Percentiles rank a stretch among this genome's conserved stretches.
Evolutionary conservation across 2,797 vertebrate genomes (phyloP).

Genomic region (Danio choprae): DNA sequence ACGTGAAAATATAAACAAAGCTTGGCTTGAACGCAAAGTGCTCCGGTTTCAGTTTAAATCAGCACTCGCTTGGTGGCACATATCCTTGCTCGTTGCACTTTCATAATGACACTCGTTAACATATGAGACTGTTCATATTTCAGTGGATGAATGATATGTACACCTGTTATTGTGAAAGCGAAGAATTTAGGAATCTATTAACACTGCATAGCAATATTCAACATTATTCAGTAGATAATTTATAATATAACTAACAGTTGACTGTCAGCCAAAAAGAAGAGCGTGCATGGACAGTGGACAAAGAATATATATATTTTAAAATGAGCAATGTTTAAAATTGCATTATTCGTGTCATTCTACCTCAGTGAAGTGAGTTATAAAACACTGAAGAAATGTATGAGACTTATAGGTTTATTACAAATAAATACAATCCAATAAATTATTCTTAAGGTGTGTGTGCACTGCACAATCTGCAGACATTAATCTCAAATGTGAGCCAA

Average conservation of each 20-base stretch:
- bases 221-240: background rate
- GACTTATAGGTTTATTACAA: too few species aligned
- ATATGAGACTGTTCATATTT: background rate
- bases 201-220: background rate
- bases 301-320: background rate
- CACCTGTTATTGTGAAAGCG: background rate
- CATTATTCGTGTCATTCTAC: background rate
- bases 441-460: background rate
- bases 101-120: slow-evolving; percentile 9
- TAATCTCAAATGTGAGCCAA: background rate
- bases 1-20: slow-evolving; percentile 32
- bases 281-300: background rate
- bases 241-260: background rate
- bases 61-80: background rate
- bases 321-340: background rate
- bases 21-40: background rate
- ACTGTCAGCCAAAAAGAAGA: background rate
- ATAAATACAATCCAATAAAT: background rate
- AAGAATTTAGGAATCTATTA: background rate
- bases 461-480: background rate
- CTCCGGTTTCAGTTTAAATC: background rate
- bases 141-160: background rate
- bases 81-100: background rate
- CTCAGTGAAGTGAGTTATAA: background rate
- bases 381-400: too few species aligned